Evolutionary conservation across 2,113 vertebrate species (phyloP), one percentile per base, ranked within the genome.

Genomic region (Antechinus flavipes): DNA sequence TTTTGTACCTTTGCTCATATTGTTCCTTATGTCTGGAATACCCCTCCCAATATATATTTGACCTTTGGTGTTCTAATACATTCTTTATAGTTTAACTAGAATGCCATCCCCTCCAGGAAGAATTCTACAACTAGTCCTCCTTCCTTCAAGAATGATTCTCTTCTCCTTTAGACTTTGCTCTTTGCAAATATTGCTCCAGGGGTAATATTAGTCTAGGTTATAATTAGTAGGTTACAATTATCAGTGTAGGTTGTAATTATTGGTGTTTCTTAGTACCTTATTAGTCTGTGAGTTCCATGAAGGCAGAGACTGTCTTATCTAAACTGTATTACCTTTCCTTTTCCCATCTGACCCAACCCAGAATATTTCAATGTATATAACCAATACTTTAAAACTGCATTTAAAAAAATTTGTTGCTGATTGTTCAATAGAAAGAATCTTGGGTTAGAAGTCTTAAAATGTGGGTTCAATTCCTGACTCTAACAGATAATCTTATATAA

Each of bases 1-100:
- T 52, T 96, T 94, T 96, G 58, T 95, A 96, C 94, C 95, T 93
- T 97, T 97, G 97, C 93, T 76, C 16, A 19, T n/a, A 76, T 76
- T n/a, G 35, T n/a, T 1, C n/a, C n/a, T 22, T 84, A 42, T 84
- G 68, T 84, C 35, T 84, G 19, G 16, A 84, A 84, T 84, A 22
- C 6, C 2, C 16, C 42, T 16, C 58, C 55, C 68, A n/a, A 42
- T 42, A 42, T 19, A 42, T 7, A 84, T 84, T 84, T 19, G 68
- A 84, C 16, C 16, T 84, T 3, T 68, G 11, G 35, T 42, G 42
- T 84, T 42, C 0, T 0, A 76, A n/a, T 12, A 35, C 35, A n/a
- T n/a, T 76, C 61, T 76, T 76, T 76, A n/a, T n/a, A 76, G 5
- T 16, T 35, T 19, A 76, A n/a, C 35, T 19, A 76, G 14, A 76